Evolutionary conservation across 2,797 vertebrate genomes (phyloP).

Genomic region (Numenius phaeopus): DNA sequence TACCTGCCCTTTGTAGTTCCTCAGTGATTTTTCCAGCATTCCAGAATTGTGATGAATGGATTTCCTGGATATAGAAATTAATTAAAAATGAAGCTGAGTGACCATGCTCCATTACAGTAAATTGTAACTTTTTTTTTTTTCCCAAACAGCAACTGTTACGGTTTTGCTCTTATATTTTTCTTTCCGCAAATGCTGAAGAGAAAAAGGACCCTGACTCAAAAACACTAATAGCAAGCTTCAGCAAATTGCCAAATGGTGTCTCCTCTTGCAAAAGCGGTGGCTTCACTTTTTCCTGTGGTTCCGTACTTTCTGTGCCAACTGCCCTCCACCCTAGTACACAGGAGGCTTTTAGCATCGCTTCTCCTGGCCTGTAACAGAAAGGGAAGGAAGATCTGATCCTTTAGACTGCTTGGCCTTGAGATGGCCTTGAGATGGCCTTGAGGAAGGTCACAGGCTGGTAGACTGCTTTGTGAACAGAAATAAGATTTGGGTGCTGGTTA

Average conservation of each 20-base stretch:
- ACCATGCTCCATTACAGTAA: neutral
- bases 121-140: neutral
- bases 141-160: neutral
- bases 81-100: slow-evolving; percentile 55
- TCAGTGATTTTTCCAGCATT: slow-evolving; percentile 53
- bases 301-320: neutral
- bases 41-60: slow-evolving; percentile 60
- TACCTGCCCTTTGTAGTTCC: slow-evolving; percentile 69
- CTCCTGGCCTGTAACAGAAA: neutral
- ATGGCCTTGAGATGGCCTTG: neutral
- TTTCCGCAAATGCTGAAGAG: neutral
- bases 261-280: neutral
- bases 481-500: neutral
- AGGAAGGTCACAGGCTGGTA: neutral
- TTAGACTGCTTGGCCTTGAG: neutral
- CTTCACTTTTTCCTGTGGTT: neutral
- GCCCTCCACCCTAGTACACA: neutral
- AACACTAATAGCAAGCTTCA: neutral
- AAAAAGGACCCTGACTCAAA: neutral
- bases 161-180: neutral
- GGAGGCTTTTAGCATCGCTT: neutral
- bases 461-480: neutral
- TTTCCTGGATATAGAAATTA: slow-evolving; percentile 58
- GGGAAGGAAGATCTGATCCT: neutral
- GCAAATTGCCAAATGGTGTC: neutral